These are phyloP conservation scores for Heterotilapia buettikoferi DNA, from an alignment of 2,113 vertebrate genomes.

Conservation along the genomic window DNA sequence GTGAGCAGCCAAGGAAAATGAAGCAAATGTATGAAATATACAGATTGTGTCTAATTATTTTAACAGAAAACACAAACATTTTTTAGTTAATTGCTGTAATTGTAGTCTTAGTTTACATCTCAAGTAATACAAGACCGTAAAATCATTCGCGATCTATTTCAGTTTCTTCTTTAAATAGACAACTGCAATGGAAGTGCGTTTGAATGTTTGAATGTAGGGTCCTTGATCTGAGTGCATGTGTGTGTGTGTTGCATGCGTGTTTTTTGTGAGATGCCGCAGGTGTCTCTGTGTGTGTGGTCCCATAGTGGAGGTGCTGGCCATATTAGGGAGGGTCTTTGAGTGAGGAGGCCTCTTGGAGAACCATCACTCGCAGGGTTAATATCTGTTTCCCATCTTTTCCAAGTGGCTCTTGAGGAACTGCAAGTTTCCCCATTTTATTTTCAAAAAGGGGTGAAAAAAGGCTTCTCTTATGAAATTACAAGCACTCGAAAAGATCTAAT, in stretches of 20 bases:
- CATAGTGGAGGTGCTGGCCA: conserved; percentile 16
- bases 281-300: conserved; percentile 73
- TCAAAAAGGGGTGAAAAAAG: conserved; percentile 31
- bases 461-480: conserved; percentile 77
- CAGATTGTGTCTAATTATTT: conserved; percentile 18
- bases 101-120: conserved; percentile 1
- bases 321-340: conserved; percentile 16
- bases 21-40: conserved; percentile 32
- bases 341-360: conserved; percentile 65
- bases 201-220: not conserved
- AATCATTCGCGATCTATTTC: not conserved
- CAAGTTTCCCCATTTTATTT: conserved; percentile 61
- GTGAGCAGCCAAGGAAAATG: conserved; percentile 28
- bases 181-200: not conserved
- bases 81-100: conserved; percentile 9
- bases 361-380: conserved; percentile 68
- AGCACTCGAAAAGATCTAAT: conserved; percentile 81
- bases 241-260: conserved; percentile 36
- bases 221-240: conserved; percentile 14
- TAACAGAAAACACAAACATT: not conserved
- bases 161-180: conserved; percentile 29
- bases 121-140: not conserved
- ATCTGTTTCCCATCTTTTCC: conserved; percentile 78
- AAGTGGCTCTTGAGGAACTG: conserved; percentile 70
- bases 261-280: conserved; percentile 35